Evolutionary conservation across 2,797 vertebrate genomes (phyloP).

Genomic region (Orestias chungarensis): DNA sequence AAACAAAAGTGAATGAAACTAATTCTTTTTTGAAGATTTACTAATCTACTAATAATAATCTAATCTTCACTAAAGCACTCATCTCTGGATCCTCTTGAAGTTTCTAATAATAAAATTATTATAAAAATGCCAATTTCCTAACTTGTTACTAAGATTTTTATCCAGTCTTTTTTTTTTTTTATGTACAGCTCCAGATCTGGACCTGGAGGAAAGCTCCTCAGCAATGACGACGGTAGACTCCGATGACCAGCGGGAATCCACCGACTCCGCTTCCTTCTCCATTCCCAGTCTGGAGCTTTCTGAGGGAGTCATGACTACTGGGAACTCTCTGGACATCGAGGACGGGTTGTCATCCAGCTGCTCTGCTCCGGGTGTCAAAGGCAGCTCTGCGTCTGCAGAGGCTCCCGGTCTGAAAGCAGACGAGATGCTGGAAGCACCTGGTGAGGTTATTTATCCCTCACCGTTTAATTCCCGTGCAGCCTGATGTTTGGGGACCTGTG

Average conservation of each 20-base stretch:
- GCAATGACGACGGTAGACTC: conserved; percentile 46
- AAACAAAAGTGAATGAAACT: too few species aligned
- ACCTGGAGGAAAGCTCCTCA: conserved; percentile 51
- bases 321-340: conserved; percentile 61
- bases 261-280: conserved; percentile 74
- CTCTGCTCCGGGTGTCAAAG: conserved; percentile 51
- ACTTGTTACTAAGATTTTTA: too few species aligned
- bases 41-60: too few species aligned
- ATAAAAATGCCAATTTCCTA: too few species aligned
- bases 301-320: conserved; percentile 37
- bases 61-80: too few species aligned
- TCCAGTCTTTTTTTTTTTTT: neutral
- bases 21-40: too few species aligned
- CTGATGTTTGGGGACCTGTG: too few species aligned
- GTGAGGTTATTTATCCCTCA: conserved; percentile 17
- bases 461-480: neutral
- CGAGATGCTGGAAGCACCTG: conserved; percentile 25
- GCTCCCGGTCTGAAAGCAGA: conserved; percentile 40
- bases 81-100: neutral
- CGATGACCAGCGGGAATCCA: conserved; percentile 66
- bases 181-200: conserved; percentile 51
- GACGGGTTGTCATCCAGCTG: conserved; percentile 57
- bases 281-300: conserved; percentile 75
- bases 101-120: neutral
- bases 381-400: conserved; percentile 33